phyloP scores from a whole-genome alignment of 2,797 vertebrate species.

The Enteromius anoplus region DNA sequence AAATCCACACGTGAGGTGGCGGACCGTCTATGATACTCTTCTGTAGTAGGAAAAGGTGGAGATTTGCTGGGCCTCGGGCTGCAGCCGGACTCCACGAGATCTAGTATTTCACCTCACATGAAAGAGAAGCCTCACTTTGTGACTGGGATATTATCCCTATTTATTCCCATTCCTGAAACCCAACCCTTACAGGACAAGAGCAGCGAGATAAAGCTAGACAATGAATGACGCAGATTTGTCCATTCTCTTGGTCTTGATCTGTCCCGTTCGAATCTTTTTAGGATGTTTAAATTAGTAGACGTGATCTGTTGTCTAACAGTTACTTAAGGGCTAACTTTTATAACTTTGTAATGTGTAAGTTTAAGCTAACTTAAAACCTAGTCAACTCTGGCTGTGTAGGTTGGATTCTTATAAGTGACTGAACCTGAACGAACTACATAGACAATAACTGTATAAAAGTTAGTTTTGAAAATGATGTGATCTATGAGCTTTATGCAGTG shows the following conservation, averaged over 20 bases:
- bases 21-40: constrained; percentile 4
- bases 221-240: constrained; percentile 36
- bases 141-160: constrained; percentile 31
- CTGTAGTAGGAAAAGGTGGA: constrained; percentile 10
- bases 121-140: constrained; percentile 38
- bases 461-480: neutral
- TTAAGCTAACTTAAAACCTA: neutral
- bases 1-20: constrained; percentile 31
- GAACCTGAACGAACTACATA: neutral
- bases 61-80: neutral
- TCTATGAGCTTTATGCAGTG: neutral
- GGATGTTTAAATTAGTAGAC: neutral
- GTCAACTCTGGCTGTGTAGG: neutral
- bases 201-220: constrained; percentile 18
- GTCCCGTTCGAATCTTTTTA: neutral
- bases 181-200: constrained; percentile 28
- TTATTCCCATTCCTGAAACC: constrained; percentile 37
- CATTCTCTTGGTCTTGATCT: constrained; percentile 2
- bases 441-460: neutral
- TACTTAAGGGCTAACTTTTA: neutral
- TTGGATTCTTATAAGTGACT: neutral
- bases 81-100: neutral
- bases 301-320: neutral
- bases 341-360: neutral
- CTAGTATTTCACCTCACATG: constrained; percentile 39